A percentile compares a stretch with the other conserved stretches of the same genome.
These are phyloP conservation scores for Aphaenogaster floridana DNA, from an alignment of 1,140 invertebrate species.

Conservation along the genomic window DNA sequence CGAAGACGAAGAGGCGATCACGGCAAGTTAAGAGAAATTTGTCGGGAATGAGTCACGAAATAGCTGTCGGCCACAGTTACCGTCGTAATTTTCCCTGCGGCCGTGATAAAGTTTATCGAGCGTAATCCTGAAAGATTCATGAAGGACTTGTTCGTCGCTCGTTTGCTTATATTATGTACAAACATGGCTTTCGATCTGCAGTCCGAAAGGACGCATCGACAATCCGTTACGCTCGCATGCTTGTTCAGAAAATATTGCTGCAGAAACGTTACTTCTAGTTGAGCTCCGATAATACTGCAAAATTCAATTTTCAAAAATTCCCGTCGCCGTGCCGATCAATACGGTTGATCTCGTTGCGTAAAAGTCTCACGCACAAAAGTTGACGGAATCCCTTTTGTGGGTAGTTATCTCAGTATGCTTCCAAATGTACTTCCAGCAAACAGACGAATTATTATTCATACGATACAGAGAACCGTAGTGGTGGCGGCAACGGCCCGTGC, in stretches of 20 bases:
- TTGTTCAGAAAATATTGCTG: conserved; percentile 31
- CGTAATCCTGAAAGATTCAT: conserved; percentile 71
- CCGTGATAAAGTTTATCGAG: conserved; percentile 74
- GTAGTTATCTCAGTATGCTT: conserved; percentile 10
- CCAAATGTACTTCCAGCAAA: conserved; percentile 35
- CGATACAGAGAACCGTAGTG: background rate
- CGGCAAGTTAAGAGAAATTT: conserved; percentile 64
- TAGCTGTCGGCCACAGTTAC: conserved; percentile 61
- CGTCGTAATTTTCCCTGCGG: conserved; percentile 65
- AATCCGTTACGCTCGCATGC: conserved; percentile 4
- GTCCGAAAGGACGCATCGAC: conserved; percentile 17
- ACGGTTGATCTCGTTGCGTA: background rate
- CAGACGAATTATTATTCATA: conserved; percentile 46
- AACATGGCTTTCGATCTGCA: conserved; percentile 44
- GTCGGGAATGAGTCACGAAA: conserved; percentile 69
- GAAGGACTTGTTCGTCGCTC: conserved; percentile 61
- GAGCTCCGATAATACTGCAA: background rate
- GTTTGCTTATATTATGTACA: conserved; percentile 53
- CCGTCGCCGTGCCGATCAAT: background rate
- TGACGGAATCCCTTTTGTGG: background rate
- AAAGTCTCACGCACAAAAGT: conserved; percentile 25
- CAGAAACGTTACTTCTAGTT: background rate
- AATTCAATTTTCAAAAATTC: conserved; percentile 39
- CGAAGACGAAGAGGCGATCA: conserved; percentile 65
- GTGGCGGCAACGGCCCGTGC: background rate